Conservation (phyloP, 2,113 vertebrate species). For the Hippocampus zosterae region DNA sequence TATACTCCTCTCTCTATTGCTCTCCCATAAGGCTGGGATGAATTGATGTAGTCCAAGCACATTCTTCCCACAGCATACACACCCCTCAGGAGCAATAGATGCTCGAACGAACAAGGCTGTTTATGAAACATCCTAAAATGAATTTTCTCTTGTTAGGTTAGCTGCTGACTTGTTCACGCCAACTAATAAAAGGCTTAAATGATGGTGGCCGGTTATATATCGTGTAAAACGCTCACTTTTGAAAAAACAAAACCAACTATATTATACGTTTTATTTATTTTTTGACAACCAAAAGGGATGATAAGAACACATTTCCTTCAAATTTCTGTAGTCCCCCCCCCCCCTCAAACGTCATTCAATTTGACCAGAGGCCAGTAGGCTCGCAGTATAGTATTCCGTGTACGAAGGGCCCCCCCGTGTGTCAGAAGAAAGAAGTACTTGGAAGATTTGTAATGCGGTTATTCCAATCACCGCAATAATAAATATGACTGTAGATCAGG, state of each 20-base stretch:
- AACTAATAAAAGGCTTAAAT: neutral
- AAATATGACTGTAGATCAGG: neutral
- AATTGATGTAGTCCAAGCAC: conserved; percentile 51
- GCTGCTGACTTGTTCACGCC: neutral
- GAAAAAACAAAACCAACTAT: neutral
- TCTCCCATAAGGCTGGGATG: conserved; percentile 52
- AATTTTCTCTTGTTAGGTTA: neutral
- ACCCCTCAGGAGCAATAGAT: conserved; percentile 35
- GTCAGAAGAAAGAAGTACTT: neutral
- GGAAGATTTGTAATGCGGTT: neutral
- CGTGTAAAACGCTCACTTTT: neutral
- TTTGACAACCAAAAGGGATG: neutral
- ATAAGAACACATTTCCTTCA: neutral
- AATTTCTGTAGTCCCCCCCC: too few relatives aligned
- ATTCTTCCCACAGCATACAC: conserved; percentile 12
- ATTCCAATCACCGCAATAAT: neutral
- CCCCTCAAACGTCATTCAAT: neutral
- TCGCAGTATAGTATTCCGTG: neutral
- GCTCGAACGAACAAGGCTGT: conserved; percentile 27
- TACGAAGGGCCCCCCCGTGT: neutral
- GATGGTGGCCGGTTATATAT: neutral
- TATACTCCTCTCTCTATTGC: conserved; percentile 43
- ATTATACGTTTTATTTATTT: neutral
- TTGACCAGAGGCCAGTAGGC: neutral
- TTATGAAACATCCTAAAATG: conserved; percentile 3